A percentile compares a stretch with the other conserved stretches of the same genome.
Conservation (phyloP, 2,113 vertebrate species). For the Ophiodon elongatus region DNA sequence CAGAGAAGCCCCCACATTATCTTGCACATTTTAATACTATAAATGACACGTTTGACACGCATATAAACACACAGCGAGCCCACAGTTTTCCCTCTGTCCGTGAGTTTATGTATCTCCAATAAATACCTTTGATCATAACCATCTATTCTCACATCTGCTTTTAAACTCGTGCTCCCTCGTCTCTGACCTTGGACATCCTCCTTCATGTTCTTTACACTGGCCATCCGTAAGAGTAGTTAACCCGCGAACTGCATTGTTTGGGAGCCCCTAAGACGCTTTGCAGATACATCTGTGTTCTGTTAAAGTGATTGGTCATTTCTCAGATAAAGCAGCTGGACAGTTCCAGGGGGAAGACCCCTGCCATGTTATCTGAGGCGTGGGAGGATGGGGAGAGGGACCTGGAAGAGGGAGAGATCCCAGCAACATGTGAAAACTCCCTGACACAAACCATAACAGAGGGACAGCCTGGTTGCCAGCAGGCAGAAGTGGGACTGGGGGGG, state of each 20-base stretch:
- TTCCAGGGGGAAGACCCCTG: conserved; percentile 81
- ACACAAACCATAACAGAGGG: conserved; percentile 74
- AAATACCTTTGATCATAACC: conserved; percentile 54
- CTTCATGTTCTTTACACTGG: conserved; percentile 56
- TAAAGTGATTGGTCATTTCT: conserved; percentile 79
- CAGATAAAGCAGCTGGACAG: conserved; percentile 80
- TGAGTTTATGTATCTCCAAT: conserved; percentile 31
- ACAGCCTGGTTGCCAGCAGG: conserved; percentile 69
- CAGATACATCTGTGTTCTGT: conserved; percentile 83
- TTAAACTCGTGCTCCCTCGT: conserved; percentile 63
- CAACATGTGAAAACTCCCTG: conserved; percentile 77
- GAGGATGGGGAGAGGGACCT: conserved; percentile 55
- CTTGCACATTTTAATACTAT: not conserved
- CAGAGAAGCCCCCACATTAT: conserved; percentile 17
- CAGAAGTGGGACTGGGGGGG: conserved; percentile 36
- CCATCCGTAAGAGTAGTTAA: conserved; percentile 71
- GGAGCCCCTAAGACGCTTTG: conserved; percentile 66
- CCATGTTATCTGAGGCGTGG: conserved; percentile 79
- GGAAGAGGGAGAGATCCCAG: conserved; percentile 62
- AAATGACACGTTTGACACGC: not conserved
- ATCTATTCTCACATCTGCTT: conserved; percentile 72
- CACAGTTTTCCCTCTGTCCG: conserved; percentile 8
- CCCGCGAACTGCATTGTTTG: conserved; percentile 74
- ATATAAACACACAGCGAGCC: not conserved
- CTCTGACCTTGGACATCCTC: conserved; percentile 64